These are phyloP conservation scores for Anastrepha ludens DNA, from an alignment of 1,140 invertebrate species.

Conservation along the genomic window DNA sequence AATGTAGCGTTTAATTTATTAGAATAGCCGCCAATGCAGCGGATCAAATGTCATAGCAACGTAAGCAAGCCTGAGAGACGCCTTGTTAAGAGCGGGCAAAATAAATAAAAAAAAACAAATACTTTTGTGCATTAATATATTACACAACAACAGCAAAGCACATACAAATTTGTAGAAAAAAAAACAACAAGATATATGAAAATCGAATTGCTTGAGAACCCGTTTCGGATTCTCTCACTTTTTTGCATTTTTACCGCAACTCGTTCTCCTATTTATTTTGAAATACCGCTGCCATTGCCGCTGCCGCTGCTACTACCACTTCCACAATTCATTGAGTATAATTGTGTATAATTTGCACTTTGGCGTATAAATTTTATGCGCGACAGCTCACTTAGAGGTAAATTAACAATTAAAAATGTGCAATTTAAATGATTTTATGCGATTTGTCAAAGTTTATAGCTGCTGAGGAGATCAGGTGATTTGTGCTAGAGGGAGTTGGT, in stretches of 20 bases:
- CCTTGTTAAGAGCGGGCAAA: not conserved
- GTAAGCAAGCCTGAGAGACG: not conserved
- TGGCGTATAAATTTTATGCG: slow-evolving; percentile 4
- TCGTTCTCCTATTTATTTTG: slow-evolving; percentile 21
- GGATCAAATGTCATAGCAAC: slow-evolving; percentile 47
- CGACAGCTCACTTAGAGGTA: slow-evolving; percentile 13
- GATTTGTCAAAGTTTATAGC: slow-evolving; percentile 2
- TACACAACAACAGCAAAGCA: not conserved
- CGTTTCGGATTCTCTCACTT: not conserved
- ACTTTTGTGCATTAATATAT: not conserved
- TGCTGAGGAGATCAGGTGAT: not conserved
- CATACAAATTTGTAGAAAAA: not conserved
- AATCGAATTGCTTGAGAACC: not conserved
- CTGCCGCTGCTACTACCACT: not conserved
- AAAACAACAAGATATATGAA: not conserved
- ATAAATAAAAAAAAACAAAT: not conserved
- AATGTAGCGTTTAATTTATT: slow-evolving; percentile 48
- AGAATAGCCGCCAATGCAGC: slow-evolving; percentile 31
- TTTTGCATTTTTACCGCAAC: not conserved
- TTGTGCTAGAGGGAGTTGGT: not conserved
- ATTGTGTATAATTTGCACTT: slow-evolving; percentile 16
- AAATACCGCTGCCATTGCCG: not conserved
- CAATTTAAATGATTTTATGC: slow-evolving; percentile 33
- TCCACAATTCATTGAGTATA: not conserved
- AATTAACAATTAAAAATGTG: slow-evolving; percentile 22